Base-by-base conservation (phyloP, 2,888 invertebrate genomes). In the Cybosia mesomella region DNA sequence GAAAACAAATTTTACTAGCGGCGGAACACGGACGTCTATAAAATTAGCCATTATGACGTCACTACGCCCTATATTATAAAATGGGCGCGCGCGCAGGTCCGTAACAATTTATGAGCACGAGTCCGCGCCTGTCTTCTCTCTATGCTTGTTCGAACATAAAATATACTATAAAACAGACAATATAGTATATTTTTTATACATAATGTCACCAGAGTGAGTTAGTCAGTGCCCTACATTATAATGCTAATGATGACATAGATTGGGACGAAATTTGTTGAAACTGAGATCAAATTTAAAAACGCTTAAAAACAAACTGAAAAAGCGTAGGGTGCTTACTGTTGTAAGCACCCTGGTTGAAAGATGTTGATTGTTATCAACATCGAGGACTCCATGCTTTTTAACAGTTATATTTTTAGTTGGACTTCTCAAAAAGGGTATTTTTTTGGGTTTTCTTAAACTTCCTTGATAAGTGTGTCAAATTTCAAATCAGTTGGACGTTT, bases 31-130 rank as follows among this genome's bases (percentile, higher is more conserved):
- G 32, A 36, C 49, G 70, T 49, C 63, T 58, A 70, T 70, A 70
- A 70, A 67, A 70, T 64, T 70, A 67, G 66, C 66, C 57, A 64
- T 70, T 60, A 60, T 74, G 76, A 79, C 81, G 81, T 76, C 76
- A 76, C 18, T 57, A 72, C 60, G 81, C 72, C 76, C 79, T 76
- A 79, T 71, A 76, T 79, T 65, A 68, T 75, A 74, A 71, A 76
- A 80, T 70, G 66, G 73, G 73, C 76, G 81, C 79, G 32, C 60
- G 63, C 79, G 79, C 79, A 81, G 63, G 76, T 72, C 72, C 24
- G 58, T 22, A 36, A 64, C 57, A 72, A 80, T 80, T 79, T 75
- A 79, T 67, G 74, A 70, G 63, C 76, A n/a, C 43, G 60, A 64
- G 11, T 49, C 59, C 34, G 8, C 59, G 61, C 54, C 24, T 61